Evolutionary conservation across 2,113 vertebrate genomes (phyloP).

Genomic region (Rhinopomastus cyanomelas): DNA sequence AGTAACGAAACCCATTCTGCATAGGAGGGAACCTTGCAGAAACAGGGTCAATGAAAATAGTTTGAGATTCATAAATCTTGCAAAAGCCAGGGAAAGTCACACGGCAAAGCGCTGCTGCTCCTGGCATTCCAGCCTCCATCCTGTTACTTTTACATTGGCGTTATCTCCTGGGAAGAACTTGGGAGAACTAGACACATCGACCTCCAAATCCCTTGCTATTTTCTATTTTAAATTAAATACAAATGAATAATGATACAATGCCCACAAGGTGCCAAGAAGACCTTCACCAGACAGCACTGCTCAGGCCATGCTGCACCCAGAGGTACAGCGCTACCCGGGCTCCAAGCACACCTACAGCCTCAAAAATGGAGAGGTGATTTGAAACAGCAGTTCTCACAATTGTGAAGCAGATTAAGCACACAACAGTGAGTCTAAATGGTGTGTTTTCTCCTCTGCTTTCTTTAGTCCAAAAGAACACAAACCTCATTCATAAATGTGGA

Average conservation of each 20-base stretch:
- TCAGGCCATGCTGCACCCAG: background rate
- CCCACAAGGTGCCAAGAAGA: background rate
- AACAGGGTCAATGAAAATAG: background rate
- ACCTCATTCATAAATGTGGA: background rate
- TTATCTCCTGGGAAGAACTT: background rate
- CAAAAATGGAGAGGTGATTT: background rate
- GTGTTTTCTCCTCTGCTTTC: background rate
- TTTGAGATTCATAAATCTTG: accelerated
- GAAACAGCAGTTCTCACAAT: background rate
- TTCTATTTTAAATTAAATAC: background rate
- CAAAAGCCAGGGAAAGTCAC: background rate
- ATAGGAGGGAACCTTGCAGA: background rate
- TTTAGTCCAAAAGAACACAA: background rate
- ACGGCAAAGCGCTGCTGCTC: background rate
- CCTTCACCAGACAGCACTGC: background rate
- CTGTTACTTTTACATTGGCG: background rate
- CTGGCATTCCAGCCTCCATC: accelerated
- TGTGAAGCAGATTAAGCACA: background rate
- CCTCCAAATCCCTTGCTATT: background rate
- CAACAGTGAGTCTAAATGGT: accelerated
- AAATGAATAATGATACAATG: background rate
- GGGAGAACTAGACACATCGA: background rate
- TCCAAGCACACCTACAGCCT: background rate
- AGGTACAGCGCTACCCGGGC: accelerated
- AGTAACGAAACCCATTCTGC: background rate